Evolutionary conservation across 2,113 vertebrate species (phyloP).

Genomic region (Donacobius atricapilla): DNA sequence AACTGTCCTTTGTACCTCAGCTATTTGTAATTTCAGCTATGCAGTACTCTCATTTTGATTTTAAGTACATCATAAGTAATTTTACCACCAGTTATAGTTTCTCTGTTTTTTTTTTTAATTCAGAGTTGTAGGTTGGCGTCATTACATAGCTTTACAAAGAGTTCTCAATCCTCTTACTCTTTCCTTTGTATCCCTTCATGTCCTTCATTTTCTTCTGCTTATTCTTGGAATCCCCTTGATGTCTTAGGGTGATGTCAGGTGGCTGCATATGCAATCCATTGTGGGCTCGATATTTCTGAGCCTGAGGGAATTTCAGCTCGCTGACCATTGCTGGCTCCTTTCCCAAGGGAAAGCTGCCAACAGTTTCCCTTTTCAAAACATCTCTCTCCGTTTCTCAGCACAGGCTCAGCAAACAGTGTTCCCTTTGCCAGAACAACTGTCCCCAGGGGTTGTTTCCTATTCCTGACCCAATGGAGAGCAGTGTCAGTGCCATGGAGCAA

Average conservation of each 20-base stretch:
- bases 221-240: neutral
- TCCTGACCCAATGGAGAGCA: no score
- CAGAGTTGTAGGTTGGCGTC: neutral
- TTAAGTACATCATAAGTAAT: neutral
- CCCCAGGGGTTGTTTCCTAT: no score
- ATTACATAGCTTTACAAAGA: neutral
- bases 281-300: no score
- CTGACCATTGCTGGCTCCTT: no score
- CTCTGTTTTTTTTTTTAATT: neutral
- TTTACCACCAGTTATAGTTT: neutral
- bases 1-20: neutral
- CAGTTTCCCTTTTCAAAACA: no score
- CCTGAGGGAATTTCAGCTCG: no score
- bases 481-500: no score
- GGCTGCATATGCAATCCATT: neutral
- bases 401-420: no score
- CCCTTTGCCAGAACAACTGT: no score
- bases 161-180: neutral
- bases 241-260: neutral
- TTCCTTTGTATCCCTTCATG: neutral
- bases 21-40: neutral
- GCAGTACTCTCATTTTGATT: neutral
- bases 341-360: no score
- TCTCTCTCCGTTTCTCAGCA: no score
- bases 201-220: neutral